These are phyloP conservation scores for Ornithoptera priamus DNA, from an alignment of 2,888 invertebrate species.

Conservation along the genomic window DNA sequence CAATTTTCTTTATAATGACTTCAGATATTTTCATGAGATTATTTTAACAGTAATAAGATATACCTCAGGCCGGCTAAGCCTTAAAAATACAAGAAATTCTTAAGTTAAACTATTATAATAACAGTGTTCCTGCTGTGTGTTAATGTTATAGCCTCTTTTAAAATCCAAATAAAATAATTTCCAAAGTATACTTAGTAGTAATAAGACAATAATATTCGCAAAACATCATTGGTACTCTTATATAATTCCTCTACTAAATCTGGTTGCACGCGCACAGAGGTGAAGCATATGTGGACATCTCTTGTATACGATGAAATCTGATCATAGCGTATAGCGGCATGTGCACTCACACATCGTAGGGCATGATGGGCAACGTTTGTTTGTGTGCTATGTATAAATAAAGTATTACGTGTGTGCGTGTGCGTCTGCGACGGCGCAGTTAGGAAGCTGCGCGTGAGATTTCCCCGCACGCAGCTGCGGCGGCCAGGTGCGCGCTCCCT, in stretches of 20 bases:
- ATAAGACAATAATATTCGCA: neutral
- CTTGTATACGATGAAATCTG: conserved; percentile 11
- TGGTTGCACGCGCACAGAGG: conserved; percentile 10
- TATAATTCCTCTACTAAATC: neutral
- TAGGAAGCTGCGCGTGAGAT: conserved; percentile 80
- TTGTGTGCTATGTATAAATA: conserved; percentile 41
- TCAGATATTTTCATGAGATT: too few species aligned
- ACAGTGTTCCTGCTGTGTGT: too few species aligned
- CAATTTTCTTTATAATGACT: too few species aligned
- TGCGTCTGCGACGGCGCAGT: conserved; percentile 47
- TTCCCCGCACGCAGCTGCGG: conserved; percentile 74
- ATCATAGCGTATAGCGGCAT: conserved; percentile 8
- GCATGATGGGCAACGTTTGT: conserved; percentile 9
- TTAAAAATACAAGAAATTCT: too few species aligned
- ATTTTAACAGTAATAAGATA: too few species aligned
- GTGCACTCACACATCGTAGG: neutral
- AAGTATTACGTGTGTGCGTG: conserved; percentile 47
- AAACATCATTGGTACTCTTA: neutral
- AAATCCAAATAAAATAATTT: too few species aligned
- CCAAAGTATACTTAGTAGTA: too few species aligned
- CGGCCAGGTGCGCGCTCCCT: conserved; percentile 73
- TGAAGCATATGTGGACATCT: neutral
- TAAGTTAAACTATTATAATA: too few species aligned
- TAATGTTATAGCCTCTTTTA: too few species aligned
- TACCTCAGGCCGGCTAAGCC: too few species aligned